Evolutionary conservation across 2,113 vertebrate genomes (phyloP), one percentile per base, ranked within the genome.

Genomic region (Sinocyclocheilus rhinocerous): DNA sequence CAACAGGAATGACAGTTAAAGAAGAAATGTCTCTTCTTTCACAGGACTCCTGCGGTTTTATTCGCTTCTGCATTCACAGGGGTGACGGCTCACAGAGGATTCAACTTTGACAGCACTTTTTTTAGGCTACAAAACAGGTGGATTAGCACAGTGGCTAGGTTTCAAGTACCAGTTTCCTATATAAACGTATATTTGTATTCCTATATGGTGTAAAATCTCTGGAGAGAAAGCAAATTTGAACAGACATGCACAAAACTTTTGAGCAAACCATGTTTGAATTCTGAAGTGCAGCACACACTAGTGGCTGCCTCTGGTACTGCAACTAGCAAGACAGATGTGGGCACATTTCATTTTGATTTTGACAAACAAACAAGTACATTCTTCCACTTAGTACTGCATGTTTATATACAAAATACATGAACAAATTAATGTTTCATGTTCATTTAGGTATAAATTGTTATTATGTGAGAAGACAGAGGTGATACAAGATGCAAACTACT

Each of bases 1-100:
- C 84, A 85, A 76, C 69, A 82, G 69, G 55, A 52, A 73, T 76
- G 77, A 86, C 69, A 22, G 39, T 24, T 57, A 42, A 29, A 81
- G 67, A 18, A 65, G 10, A 67, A n/a, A 3, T 67, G 39, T 78
- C 12, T 39, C 45, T 57, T 77, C 45, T 85, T 69, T 48, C 45
- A 48, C 15, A 24, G 11, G 22, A 20, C 59, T 33, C 39, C 20
- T 78, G 45, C 45, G 29, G 84, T 57, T 85, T 85, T 83, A 72
- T 79, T 79, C 50, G 55, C 45, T 16, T 67, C 75, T 78, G 45
- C 29, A 50, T 70, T 52, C 42, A 45, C 24, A n/a, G 18, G 20
- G 59, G 63, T 82, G 63, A 69, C 29, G 7, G 26, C 81, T 83
- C 81, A 57, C 48, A 20, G 20, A 57, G 29, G 48, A 72, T 83